Evolutionary conservation across 2,113 vertebrate species (phyloP), one percentile per base, ranked within the genome.

Genomic region (Perognathus longimembris): DNA sequence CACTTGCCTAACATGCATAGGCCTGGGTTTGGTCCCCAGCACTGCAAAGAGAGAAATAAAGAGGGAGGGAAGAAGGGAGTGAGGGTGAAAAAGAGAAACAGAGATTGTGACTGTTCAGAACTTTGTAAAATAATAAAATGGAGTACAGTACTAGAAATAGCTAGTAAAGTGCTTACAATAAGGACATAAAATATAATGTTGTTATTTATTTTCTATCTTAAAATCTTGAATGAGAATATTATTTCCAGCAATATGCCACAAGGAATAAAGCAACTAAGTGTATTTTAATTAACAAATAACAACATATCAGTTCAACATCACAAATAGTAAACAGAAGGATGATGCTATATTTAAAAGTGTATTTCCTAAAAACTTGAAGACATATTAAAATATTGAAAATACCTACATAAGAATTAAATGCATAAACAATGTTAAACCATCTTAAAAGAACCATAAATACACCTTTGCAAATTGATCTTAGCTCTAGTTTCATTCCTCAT

Each of bases 131-230:
- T 40, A 24, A 7, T 3, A 73, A 26, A 73, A 76, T 76, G 6
- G 57, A 3, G 4, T 34, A 73, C 30, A 83, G 57, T 77, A 61
- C 38, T 82, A 75, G 18, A 74, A 92, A 20, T 59, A 57, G n/a
- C 5, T 80, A 78, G 74, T 2, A 63, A 85, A 88, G 73, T 73
- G 84, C 66, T 78, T 74, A 85, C 26, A 64, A 85, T 45, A 6
- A 85, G 20, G 15, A 34, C 54, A 90, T 57, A 77, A 92, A 78
- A 92, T 34, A 78, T 66, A 70, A 67, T 1, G 10, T 40, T 70
- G 79, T 59, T 88, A 81, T 54, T 86, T 69, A 73, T 63, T 93
- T 91, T 86, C 67, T 91, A 36, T 64, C 70, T 86, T 36, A 92
- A 91, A 92, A 57, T 66, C 26, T 45, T 86, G 28, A 6, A 86